A percentile compares a stretch with the other conserved stretches of the same genome.
phyloP scores from a whole-genome alignment of 2,797 vertebrate species.

The Sebastes vulpes region DNA sequence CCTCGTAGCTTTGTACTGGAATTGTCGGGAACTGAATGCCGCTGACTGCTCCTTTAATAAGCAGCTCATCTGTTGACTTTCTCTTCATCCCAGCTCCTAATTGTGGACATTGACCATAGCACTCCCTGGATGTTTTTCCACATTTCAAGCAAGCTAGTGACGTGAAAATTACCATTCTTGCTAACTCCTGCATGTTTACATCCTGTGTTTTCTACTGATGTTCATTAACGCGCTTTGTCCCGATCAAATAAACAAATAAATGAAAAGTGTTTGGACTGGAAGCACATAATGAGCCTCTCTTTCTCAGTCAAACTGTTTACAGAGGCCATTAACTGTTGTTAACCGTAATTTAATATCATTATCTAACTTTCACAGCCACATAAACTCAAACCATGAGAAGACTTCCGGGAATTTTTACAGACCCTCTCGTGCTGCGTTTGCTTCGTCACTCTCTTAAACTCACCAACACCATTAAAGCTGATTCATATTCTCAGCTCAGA shows the following conservation, averaged over 20 bases:
- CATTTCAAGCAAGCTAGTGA: slow-evolving; percentile 16
- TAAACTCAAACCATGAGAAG: slow-evolving; percentile 31
- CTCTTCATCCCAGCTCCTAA: slow-evolving; percentile 22
- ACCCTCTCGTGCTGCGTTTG: slow-evolving; percentile 3
- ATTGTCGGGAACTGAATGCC: slow-evolving; percentile 39
- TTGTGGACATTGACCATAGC: slow-evolving; percentile 38
- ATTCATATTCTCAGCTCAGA: slow-evolving; percentile 59
- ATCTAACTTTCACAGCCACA: slow-evolving; percentile 27
- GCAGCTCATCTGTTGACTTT: slow-evolving; percentile 37
- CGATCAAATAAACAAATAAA: too few species aligned
- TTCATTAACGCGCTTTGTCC: too few species aligned
- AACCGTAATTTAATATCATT: slow-evolving; percentile 31
- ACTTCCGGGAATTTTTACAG: slow-evolving; percentile 33
- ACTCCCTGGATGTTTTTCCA: slow-evolving; percentile 11
- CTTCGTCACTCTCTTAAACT: slow-evolving; percentile 35
- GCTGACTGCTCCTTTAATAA: slow-evolving; percentile 35
- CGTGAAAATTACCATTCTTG: background rate
- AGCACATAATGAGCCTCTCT: slow-evolving; percentile 4
- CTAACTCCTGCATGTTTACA: too few species aligned
- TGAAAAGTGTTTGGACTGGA: background rate
- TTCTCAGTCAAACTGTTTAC: slow-evolving; percentile 8
- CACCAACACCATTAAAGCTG: slow-evolving; percentile 21
- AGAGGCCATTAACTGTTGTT: slow-evolving; percentile 18
- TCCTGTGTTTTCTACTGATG: too few species aligned
- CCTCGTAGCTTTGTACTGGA: slow-evolving; percentile 56